Conservation (phyloP, 2,113 vertebrate genomes). For the Tauraco erythrolophus region DNA sequence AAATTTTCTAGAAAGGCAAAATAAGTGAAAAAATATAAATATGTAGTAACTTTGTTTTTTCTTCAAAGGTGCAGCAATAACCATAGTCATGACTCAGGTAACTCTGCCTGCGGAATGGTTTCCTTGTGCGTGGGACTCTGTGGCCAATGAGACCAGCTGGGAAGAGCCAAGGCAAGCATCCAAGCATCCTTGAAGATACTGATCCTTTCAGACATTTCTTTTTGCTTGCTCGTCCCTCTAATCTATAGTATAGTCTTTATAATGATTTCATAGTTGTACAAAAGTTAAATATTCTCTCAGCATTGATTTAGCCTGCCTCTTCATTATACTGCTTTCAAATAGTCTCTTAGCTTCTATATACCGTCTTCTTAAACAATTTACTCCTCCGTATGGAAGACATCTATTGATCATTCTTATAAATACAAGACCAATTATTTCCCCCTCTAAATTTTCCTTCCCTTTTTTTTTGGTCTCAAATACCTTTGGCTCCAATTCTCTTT, state of each 20-base stretch:
- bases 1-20: neutral
- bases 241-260: neutral
- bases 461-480: neutral
- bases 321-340: neutral
- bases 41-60: neutral
- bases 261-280: neutral
- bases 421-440: neutral
- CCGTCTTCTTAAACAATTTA: neutral
- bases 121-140: rapidly evolving
- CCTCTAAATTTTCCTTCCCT: rapidly evolving
- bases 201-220: neutral
- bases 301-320: neutral
- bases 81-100: neutral
- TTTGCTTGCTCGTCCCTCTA: neutral
- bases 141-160: rapidly evolving
- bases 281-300: neutral
- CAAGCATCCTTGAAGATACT: neutral
- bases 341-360: neutral
- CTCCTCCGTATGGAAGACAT: neutral
- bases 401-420: neutral
- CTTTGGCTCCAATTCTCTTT: neutral
- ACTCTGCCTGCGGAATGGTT: neutral
- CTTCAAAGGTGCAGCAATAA: neutral
- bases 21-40: neutral
- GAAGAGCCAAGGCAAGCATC: neutral